Percentiles rank a stretch among this genome's conserved stretches.
phyloP scores from a whole-genome alignment of 2,797 vertebrate species.

The Coregonus ussuriensis region DNA sequence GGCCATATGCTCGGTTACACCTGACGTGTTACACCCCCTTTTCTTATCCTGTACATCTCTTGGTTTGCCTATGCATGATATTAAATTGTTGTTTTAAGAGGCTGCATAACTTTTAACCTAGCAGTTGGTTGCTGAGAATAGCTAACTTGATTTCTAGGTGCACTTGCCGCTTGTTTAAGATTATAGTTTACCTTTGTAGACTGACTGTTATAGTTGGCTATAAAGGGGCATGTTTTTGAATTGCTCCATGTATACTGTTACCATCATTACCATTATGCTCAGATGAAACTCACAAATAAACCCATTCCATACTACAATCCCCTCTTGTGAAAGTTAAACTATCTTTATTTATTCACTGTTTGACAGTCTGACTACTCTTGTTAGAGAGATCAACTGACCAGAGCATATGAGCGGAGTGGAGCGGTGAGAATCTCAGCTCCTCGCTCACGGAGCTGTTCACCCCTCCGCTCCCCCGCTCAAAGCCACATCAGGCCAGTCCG shows the following conservation, averaged over 20 bases:
- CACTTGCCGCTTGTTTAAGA: background rate
- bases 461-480: too few relatives aligned
- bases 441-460: too few relatives aligned
- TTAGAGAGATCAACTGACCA: slow-evolving; percentile 15
- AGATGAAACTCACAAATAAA: background rate
- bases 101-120: background rate
- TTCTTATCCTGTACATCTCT: background rate
- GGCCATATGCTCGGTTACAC: background rate
- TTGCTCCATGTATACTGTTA: background rate
- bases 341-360: background rate
- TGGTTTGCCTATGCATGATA: background rate
- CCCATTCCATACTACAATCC: background rate
- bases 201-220: background rate
- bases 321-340: background rate
- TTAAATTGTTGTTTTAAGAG: background rate
- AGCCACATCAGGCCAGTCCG: too few relatives aligned
- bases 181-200: background rate
- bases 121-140: background rate
- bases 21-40: background rate
- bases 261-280: background rate
- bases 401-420: too few relatives aligned
- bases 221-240: background rate
- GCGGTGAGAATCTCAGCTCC: too few relatives aligned
- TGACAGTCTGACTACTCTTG: background rate
- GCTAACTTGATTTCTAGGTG: background rate